A percentile compares a stretch with the other conserved stretches of the same genome.
Conservation (phyloP, 2,113 vertebrate species). For the Mohoua ochrocephala region DNA sequence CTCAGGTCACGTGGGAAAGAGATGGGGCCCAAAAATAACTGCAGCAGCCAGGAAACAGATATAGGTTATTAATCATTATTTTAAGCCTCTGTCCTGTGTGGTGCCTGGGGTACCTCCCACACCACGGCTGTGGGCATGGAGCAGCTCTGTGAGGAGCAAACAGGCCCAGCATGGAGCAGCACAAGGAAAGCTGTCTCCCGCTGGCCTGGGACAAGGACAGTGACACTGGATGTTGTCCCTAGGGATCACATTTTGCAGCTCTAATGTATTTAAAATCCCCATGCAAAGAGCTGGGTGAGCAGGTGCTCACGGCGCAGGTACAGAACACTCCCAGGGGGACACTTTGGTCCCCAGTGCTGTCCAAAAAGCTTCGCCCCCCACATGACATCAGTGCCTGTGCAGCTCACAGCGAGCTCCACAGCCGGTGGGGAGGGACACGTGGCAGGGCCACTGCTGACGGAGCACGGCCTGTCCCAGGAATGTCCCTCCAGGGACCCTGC, state of each 20-base stretch:
- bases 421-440: not conserved
- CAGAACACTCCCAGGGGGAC: accelerated
- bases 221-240: not conserved
- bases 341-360: not conserved
- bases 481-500: not conserved
- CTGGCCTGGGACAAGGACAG: accelerated
- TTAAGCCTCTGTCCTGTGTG: accelerated
- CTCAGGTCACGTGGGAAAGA: not conserved
- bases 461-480: accelerated
- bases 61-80: not conserved
- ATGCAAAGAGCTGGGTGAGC: accelerated
- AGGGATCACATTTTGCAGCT: not conserved
- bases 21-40: not conserved
- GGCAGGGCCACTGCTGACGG: not conserved
- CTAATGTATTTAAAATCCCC: not conserved
- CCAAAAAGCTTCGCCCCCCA: not conserved
- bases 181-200: not conserved
- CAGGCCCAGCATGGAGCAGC: accelerated
- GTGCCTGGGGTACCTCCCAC: not conserved
- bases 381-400: not conserved
- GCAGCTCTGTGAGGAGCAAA: not conserved
- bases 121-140: accelerated
- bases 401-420: accelerated
- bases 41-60: not conserved
- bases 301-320: too few relatives aligned